Conservation (phyloP, 2,113 vertebrate genomes). For the Calonectris borealis region DNA sequence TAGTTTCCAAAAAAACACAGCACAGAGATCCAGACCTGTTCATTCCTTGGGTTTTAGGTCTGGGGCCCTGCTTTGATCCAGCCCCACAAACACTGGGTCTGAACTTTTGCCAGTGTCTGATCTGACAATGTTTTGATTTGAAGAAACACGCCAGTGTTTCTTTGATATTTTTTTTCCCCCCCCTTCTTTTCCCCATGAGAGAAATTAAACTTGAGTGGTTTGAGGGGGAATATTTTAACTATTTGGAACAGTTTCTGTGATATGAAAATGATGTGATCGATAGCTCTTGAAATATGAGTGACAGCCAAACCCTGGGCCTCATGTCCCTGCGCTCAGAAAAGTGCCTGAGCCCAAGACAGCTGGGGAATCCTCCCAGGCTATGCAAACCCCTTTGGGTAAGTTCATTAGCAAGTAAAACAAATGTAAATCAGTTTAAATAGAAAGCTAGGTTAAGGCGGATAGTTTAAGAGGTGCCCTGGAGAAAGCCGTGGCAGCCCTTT, state of each 20-base stretch:
- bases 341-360: background rate
- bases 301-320: background rate
- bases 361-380: background rate
- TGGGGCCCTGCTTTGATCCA: constrained; percentile 10
- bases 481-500: background rate
- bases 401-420: background rate
- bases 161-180: background rate
- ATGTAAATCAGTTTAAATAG: background rate
- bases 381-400: background rate
- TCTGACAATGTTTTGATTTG: constrained; percentile 27
- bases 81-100: background rate
- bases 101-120: constrained; percentile 40
- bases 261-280: background rate
- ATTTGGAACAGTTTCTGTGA: background rate
- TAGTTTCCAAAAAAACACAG: background rate
- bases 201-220: constrained; percentile 1
- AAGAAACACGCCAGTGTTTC: background rate
- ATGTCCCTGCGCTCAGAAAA: background rate
- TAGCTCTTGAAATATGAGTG: background rate
- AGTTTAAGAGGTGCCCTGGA: background rate
- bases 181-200: background rate
- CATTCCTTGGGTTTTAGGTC: background rate
- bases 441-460: background rate
- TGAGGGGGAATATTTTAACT: background rate
- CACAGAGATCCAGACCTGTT: background rate